Conservation (phyloP, 2,888 invertebrate species). For the Adineta ricciae region DNA sequence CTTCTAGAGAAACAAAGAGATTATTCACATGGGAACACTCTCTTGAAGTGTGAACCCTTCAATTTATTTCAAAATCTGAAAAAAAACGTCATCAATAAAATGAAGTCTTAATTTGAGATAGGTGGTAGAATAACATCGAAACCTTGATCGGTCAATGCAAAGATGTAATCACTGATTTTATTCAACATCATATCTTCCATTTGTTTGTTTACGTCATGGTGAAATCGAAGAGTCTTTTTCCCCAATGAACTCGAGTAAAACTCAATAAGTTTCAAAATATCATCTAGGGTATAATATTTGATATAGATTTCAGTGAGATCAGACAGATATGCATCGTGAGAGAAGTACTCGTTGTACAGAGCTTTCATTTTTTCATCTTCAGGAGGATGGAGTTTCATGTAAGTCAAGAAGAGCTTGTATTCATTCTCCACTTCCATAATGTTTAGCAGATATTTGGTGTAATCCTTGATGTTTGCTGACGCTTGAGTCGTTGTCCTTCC, state of each 20-base stretch:
- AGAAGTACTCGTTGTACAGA: background rate
- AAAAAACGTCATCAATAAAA: background rate
- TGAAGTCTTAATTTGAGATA: background rate
- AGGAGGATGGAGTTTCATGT: background rate
- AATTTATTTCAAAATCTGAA: background rate
- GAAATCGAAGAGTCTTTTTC: background rate
- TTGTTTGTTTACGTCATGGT: background rate
- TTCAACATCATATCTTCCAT: background rate
- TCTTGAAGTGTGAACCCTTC: background rate
- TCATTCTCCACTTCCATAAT: background rate
- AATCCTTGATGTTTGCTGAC: background rate
- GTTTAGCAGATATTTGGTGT: background rate
- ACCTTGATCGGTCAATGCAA: background rate
- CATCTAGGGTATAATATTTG: background rate
- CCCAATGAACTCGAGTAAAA: background rate
- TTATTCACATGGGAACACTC: background rate
- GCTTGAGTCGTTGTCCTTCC: background rate
- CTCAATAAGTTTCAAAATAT: background rate
- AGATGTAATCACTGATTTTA: background rate
- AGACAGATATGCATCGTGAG: background rate
- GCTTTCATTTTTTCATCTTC: background rate
- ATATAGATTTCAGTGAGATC: background rate
- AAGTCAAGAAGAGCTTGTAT: background rate
- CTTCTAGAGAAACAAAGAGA: background rate
- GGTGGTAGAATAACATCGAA: background rate